Evolutionary conservation across 2,797 vertebrate genomes (phyloP).

Genomic region (Limnodromus scolopaceus): DNA sequence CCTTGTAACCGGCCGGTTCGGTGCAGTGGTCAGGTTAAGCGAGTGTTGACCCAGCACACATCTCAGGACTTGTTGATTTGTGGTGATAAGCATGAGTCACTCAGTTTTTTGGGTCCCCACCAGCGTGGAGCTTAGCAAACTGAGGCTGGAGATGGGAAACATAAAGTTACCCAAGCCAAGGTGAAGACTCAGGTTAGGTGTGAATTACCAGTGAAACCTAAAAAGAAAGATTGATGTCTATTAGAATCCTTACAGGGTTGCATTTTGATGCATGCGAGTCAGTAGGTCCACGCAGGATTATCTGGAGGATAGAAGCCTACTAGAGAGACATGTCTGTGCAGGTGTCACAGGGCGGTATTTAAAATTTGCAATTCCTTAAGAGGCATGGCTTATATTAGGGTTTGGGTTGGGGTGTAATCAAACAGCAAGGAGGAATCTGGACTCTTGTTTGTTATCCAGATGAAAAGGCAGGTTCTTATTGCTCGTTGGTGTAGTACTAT

Average conservation of each 20-base stretch:
- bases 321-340: background rate
- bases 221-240: background rate
- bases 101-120: background rate
- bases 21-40: background rate
- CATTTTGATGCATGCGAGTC: background rate
- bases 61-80: background rate
- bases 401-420: background rate
- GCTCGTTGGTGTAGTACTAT: background rate
- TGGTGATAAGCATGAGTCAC: background rate
- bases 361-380: background rate
- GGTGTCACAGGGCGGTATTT: background rate
- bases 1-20: background rate
- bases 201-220: background rate
- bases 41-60: background rate
- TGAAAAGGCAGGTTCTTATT: background rate
- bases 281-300: background rate
- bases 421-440: background rate
- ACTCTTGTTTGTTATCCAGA: background rate
- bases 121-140: background rate
- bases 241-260: background rate
- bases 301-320: background rate
- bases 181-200: background rate
- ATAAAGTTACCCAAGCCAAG: background rate
- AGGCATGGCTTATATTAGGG: fast-evolving
- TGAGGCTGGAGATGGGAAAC: background rate